Base-by-base conservation (phyloP, 2,113 vertebrate genomes). In the Colistium nudipinnis region DNA sequence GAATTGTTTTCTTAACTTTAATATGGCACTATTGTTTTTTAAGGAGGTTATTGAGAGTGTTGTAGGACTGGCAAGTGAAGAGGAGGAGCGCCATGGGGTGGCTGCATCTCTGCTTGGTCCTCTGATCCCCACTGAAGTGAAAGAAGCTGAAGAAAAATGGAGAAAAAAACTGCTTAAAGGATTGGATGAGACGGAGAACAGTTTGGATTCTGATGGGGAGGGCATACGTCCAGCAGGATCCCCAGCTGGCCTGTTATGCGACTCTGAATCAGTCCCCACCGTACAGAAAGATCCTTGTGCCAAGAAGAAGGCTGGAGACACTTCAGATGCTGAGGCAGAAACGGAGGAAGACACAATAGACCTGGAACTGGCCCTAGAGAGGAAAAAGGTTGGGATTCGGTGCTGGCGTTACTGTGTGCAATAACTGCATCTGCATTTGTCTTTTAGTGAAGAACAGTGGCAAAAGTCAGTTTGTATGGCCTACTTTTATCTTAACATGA, bases 111-210 rank as follows among this genome's bases (percentile, higher is more conserved):
- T 99, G 8, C 93, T 99, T 9, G 98, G 94, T n/a, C 96, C 97
- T 0, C 91, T 99, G 0, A 87, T 99, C 75, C 95, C 98, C 0
- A 93, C 94, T 0, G 94, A 96, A 61, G 93, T 99, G 41, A 98
- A 98, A 83, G 95, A 97, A 62, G 95, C 96, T 47, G 98, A 99
- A 75, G 97, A 99, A 73, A 94, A 95, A 48, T 99, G 97, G 98
- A 93, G 98, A 51, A 96, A 96, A 75, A 95, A 90, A 66, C 93
- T 96, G 20, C 90, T 98, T 24, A 96, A 94, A 74, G 90, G 92
- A 31, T 91, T 94, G 54, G 96, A 98, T 30, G 92, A 94, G 0
- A 91, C 92, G 1, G 79, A 83, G 49, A 90, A 92, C 0, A 93
- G 69, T 62, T 65, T 81, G 0, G 85, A 93, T 14, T 80, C 84